Evolutionary conservation across 64 coral and sea anemone species (phyloP), one percentile per base, ranked within the genome.

Genomic region (Acropora yongei): DNA sequence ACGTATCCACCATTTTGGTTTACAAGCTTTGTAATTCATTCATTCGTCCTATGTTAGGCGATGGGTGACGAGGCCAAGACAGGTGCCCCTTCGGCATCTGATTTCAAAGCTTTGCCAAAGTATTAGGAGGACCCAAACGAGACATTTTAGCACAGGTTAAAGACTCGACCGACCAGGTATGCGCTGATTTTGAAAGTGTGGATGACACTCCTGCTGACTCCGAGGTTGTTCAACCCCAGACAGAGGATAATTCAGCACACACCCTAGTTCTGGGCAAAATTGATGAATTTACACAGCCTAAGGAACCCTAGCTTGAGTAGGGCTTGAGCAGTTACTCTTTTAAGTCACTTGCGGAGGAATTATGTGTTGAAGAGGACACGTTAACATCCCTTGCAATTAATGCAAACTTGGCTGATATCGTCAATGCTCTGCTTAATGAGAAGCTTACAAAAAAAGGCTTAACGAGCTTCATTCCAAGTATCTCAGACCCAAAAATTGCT

Each of bases 401-500:
- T 74, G 67, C 50, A 41, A 88, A 76, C 11, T 76, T 88, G 50
- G 72, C 43, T 18, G 48, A 50, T 74, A 48, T 88, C 14, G 86
- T 76, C 42, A 88, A 88, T 1, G 76, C 48, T 74, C 69, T 87
- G 30, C 68, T 75, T 55, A 74, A 67, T 19, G 68, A 87, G 40
- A 72, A 72, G 50, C 73, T 87, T 1, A 51, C 84, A 14, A 87
- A 87, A 87, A 69, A 75, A 68, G 57, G 68, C n/a, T 87, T 13
- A 55, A 30, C 18, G 69, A 73, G 47, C 49, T 87, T n/a, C 69
- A 87, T 45, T 47, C 20, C 19, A 49, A 87, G 47, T 87, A 75
- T 48, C 47, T 57, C 5, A 87, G 73, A 18, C 84, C 84, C 39
- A 45, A 87, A 50, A 87, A 87, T n/a, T 69, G 69, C 43, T 13